Base-by-base conservation (phyloP, 2,113 vertebrate species). In the Ciconia maguari region DNA sequence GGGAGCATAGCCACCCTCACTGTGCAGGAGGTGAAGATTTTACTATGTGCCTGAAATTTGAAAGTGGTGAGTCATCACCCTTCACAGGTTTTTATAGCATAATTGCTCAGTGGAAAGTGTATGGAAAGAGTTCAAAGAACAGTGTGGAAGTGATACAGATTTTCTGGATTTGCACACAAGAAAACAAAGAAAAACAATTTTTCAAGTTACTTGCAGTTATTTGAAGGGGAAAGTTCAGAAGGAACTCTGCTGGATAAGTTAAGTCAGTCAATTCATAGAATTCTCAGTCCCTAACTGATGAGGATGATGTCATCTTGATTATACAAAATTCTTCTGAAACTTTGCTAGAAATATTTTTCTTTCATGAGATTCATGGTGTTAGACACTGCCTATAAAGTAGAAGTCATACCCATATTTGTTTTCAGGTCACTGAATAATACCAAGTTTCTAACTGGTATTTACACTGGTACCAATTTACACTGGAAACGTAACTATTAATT, bases 11-110 rank as follows among this genome's bases (percentile, higher is more conserved):
- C 10, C 76, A 94, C n/a, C 27, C 57, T 92, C 69, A 46, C 20
- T 9, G 29, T 91, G 30, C 83, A 60, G 70, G 41, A 96, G 84
- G 71, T 95, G 86, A 96, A 88, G 49, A 75, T 96, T 88, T 94
- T 82, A 95, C 76, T 90, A 38, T 85, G 49, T 92, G 65, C 64
- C 83, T 74, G 85, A 79, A 94, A 89, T 97, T 81, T 69, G 57
- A 77, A 95, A 82, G 52, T 76, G 49, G 32, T 85, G 87, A 97
- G 48, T 92, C 78, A 88, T 87, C 51, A 81, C 52, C 48, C 41
- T 94, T 95, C 20, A 19, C 77, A 75, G 48, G 24, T 55, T 96
- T 96, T 91, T 83, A 72, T 29, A 48, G 7, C 62, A 60, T 51
- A 71, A 77, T n/a, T 89, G 19, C 80, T 83, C 66, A 55, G 32